Evolutionary conservation across 2,888 invertebrate genomes (phyloP).

Genomic region (Cremastinae sp.): DNA sequence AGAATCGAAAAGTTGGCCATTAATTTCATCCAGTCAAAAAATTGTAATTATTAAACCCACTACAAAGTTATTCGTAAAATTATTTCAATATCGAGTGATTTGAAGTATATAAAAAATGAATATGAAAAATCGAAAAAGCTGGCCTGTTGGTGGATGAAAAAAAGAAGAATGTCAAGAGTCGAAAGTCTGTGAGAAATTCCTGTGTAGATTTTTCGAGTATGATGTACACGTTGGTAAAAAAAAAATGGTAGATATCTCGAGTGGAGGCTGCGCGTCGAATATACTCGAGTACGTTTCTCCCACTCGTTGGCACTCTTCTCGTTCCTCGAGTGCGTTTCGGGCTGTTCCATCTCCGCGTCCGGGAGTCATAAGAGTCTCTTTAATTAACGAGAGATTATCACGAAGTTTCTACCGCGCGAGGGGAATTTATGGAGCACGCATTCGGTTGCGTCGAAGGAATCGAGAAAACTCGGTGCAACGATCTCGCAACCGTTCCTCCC

Average conservation of each 20-base stretch:
- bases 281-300: slow-evolving; percentile 9
- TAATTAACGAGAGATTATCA: slow-evolving; percentile 57
- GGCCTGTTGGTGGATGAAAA: no score
- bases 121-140: no score
- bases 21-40: no score
- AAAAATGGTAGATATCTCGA: slow-evolving; percentile 33
- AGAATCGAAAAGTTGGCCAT: no score
- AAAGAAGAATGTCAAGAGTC: no score
- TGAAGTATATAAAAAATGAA: no score
- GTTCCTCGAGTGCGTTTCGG: slow-evolving; percentile 14
- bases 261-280: slow-evolving; percentile 30
- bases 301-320: no score
- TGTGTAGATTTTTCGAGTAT: slow-evolving; percentile 27
- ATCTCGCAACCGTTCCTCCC: no score
- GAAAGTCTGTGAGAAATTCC: slow-evolving; percentile 10
- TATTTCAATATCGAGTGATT: no score
- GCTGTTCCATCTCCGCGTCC: no score
- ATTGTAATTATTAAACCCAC: no score
- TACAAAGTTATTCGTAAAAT: no score
- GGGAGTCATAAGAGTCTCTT: slow-evolving; percentile 35
- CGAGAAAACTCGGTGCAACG: slow-evolving; percentile 40
- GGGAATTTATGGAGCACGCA: slow-evolving; percentile 20
- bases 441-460: neutral
- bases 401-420: neutral
- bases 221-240: slow-evolving; percentile 36